These are phyloP conservation scores for Onchidella celtica DNA, from an alignment of 2,888 invertebrate species.

Conservation along the genomic window DNA sequence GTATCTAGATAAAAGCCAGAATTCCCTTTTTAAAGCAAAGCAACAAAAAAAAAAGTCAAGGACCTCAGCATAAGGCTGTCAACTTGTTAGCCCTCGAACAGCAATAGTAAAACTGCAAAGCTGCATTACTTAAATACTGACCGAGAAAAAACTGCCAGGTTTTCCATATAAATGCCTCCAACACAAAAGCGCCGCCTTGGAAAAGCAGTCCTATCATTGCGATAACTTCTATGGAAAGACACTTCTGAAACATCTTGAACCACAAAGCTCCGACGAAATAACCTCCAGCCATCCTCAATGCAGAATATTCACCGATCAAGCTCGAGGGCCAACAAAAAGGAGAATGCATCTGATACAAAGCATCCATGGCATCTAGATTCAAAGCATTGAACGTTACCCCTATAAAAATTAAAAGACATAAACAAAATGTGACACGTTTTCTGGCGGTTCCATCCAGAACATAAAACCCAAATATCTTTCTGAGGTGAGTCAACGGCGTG, in stretches of 20 bases:
- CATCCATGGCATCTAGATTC: constrained; percentile 21
- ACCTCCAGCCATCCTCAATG: constrained; percentile 23
- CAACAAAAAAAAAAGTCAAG: too few relatives aligned
- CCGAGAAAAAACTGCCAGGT: constrained; percentile 40
- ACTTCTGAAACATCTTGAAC: constrained; percentile 3
- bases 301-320: constrained; percentile 42
- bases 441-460: constrained; percentile 30
- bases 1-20: too few relatives aligned
- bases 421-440: constrained; percentile 11
- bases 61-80: too few relatives aligned
- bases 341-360: constrained; percentile 33
- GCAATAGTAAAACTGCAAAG: too few relatives aligned
- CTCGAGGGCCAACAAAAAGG: constrained; percentile 50
- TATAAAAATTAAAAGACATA: constrained; percentile 10
- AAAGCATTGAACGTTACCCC: constrained; percentile 3
- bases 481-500: neutral
- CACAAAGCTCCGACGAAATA: constrained; percentile 2
- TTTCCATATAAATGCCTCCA: constrained; percentile 30
- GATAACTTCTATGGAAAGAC: constrained; percentile 13
- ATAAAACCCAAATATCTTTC: constrained; percentile 47
- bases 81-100: too few relatives aligned
- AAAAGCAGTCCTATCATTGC: constrained; percentile 22
- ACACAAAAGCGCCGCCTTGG: constrained; percentile 9
- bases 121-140: too few relatives aligned
- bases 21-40: too few relatives aligned